phyloP scores from a whole-genome alignment of 2,113 vertebrate species.

The Hiodon alosoides region DNA sequence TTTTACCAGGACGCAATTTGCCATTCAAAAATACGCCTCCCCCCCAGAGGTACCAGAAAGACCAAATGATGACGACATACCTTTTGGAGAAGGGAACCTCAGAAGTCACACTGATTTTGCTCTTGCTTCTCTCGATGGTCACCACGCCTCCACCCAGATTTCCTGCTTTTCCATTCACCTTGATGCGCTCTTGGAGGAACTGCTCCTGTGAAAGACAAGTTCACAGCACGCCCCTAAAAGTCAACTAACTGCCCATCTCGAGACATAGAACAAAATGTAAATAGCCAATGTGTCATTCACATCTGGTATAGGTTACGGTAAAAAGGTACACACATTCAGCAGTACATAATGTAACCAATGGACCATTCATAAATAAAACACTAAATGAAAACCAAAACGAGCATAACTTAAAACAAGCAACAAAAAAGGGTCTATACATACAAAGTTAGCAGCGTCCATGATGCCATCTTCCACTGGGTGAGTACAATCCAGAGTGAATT shows the following conservation, averaged over 20 bases:
- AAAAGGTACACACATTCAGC: too few species aligned
- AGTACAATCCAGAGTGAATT: conserved; percentile 95
- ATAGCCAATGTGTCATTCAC: background rate
- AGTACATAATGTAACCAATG: too few species aligned
- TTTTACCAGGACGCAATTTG: too few species aligned
- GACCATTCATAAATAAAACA: too few species aligned
- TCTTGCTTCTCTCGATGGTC: conserved; percentile 94
- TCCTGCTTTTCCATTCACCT: conserved; percentile 93
- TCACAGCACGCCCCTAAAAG: background rate
- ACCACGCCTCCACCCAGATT: conserved; percentile 87
- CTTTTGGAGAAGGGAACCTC: conserved; percentile 98
- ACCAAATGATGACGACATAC: conserved; percentile 46
- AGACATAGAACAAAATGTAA: background rate
- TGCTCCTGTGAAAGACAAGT: conserved; percentile 71
- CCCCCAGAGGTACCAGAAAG: too few species aligned
- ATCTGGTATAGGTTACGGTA: background rate
- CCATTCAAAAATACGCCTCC: too few species aligned
- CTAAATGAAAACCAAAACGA: background rate
- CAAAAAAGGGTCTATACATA: conserved; percentile 58
- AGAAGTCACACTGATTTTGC: conserved; percentile 90
- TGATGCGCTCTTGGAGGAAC: conserved; percentile 94
- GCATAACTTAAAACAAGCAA: background rate
- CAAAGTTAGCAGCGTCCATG: conserved; percentile 97
- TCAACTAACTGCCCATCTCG: background rate
- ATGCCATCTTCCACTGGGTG: conserved; percentile 98